Base-by-base conservation (phyloP, 2,797 vertebrate genomes). In the Enteromius treurensis region DNA sequence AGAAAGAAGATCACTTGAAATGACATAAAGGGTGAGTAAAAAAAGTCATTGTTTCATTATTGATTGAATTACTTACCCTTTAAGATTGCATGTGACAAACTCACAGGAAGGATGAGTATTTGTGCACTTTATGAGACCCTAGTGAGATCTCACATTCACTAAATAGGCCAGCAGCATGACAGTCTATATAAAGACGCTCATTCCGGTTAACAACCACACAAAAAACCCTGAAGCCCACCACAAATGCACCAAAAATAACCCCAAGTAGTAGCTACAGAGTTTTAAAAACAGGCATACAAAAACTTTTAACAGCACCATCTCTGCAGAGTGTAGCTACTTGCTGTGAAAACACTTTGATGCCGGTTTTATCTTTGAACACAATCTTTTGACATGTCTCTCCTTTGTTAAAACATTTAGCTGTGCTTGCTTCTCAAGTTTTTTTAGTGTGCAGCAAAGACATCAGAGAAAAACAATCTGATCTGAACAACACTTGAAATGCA, bases 111-210 rank as follows among this genome's bases (percentile, higher is more conserved):
- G 47, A 67, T 67, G 60, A 37, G 47, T 45, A 60, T 77, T 79
- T 62, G 77, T 74, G 19, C 23, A 71, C 21, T 67, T 67, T 47
- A 23, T 0, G 3, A 60, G 29, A 81, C 32, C 5, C 53, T 49
- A 40, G 71, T 68, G 83, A 51, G 62, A 77, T 49, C 32, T 76
- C 37, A 81, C 71, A 67, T 15, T 42, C 79, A 69, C 71, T 77
- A 76, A 81, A 77, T 70, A 77, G 75, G 73, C 49, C 79, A 85
- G 40, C 15, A 53, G 65, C 49, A 53, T 79, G 69, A 75, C 64
- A 85, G 62, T 81, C 73, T 73, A 85, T 67, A 81, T 77, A 65
- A 81, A 77, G 65, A 85, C 58, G 64, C 49, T 45, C 67, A 73
- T 82, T 49, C 17, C 45, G 67, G 79, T 47, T 85, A 40, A 62